Evolutionary conservation across 1,140 invertebrate genomes (phyloP), one percentile per base, ranked within the genome.

Genomic region (Drosophila auraria): DNA sequence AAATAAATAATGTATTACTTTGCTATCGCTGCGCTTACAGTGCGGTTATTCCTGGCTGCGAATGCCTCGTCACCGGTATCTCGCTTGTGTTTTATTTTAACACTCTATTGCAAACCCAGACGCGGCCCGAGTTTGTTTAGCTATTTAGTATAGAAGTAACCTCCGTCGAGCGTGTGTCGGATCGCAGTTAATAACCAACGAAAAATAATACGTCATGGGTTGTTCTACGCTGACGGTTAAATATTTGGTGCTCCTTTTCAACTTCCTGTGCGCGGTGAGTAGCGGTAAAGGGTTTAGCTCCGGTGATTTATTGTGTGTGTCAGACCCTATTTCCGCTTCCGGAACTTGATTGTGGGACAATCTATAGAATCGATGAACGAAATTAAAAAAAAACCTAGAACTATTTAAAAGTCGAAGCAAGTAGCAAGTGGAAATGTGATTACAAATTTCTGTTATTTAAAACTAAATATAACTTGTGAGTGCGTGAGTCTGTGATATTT

Each of bases 201-300:
- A 12, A 33, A 27, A 40, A 36, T 5, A 50, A 36, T 57, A 25
- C 17, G 44, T 47, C 65, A 91, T 91, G 89, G 79, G 79, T 89
- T 91, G 79, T 77, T 80, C 79, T 69, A 82, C 82, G 62, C 49
- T 64, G 38, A 69, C 72, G 44, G 80, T 91, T 63, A 91, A 73
- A 71, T 89, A 80, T 69, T 49, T 91, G 50, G 75, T 80, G 14
- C 84, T 91, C 40, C 49, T 91, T 9, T 84, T 91, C 42, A 91
- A 84, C 64, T 58, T 74, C 4, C 51, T 91, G 23, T 84, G 87
- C 47, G 66, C 73, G 83, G 87, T 91, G 58, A 91, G 87, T 91
- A 27, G 5, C 11, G 44, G 23, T 45, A 27, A 14, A 45, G 49
- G 54, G 20, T 40, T 56, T 40, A 38, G 5, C 33, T 11, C 14